Evolutionary conservation across 2,888 invertebrate genomes (phyloP).

Genomic region (Lacanobia wlatinum): DNA sequence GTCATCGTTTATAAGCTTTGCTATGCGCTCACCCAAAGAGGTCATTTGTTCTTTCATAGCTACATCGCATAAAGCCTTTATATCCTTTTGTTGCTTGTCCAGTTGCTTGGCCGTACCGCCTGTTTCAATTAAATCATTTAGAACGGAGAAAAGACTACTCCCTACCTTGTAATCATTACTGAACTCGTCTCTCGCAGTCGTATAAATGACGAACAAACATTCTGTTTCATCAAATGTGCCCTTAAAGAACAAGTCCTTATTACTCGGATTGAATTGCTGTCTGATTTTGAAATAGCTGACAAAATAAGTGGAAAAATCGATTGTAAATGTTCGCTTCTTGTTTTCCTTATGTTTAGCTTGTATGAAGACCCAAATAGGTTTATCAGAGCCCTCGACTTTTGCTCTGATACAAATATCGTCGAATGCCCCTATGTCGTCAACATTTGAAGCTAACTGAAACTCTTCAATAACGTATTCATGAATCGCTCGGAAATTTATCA

Average conservation of each 20-base stretch:
- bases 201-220: conserved; percentile 8
- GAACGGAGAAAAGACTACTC: not conserved
- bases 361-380: conserved; percentile 9
- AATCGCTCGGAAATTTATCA: conserved; percentile 4
- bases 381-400: not conserved
- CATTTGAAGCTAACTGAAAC: conserved; percentile 6
- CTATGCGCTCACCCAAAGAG: conserved; percentile 27
- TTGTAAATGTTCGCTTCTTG: not conserved
- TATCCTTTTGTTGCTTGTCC: conserved; percentile 4
- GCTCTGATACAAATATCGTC: conserved; percentile 6
- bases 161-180: not conserved
- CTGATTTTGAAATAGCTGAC: conserved; percentile 8
- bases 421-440: not conserved
- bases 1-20: not conserved
- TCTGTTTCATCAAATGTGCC: not conserved
- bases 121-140: conserved; percentile 4
- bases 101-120: conserved; percentile 22
- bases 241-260: not conserved
- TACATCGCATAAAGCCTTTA: conserved; percentile 29
- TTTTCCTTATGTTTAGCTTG: conserved; percentile 3
- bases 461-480: not conserved
- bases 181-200: not conserved
- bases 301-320: not conserved
- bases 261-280: not conserved
- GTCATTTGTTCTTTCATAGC: conserved; percentile 33